A percentile compares a stretch with the other conserved stretches of the same genome.
Conservation (phyloP, 2,797 vertebrate genomes). For the Hoplostethus atlanticus region DNA sequence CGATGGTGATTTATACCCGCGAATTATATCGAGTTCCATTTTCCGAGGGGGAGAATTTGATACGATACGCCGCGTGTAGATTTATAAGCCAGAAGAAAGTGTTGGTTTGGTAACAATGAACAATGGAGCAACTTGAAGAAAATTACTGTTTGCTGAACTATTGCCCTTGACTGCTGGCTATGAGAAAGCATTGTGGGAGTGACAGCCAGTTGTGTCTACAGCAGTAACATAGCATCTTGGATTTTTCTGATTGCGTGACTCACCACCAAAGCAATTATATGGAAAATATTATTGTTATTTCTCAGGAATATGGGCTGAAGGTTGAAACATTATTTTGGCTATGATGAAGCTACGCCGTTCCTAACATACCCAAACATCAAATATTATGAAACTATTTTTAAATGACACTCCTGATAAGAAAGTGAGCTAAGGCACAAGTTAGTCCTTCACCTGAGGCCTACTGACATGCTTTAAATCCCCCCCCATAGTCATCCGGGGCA, state of each 20-base stretch:
- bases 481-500: too few relatives aligned
- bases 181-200: constrained; percentile 53
- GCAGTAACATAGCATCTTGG: constrained; percentile 37
- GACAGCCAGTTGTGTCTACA: constrained; percentile 53
- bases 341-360: neutral
- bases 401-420: neutral
- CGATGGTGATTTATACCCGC: constrained; percentile 68
- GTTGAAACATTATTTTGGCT: constrained; percentile 8
- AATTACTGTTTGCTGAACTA: constrained; percentile 66
- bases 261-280: constrained; percentile 35
- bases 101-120: constrained; percentile 64
- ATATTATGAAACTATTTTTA: neutral
- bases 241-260: constrained; percentile 35
- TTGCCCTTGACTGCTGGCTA: constrained; percentile 51
- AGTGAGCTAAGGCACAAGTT: too few relatives aligned
- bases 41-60: constrained; percentile 63
- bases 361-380: neutral
- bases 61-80: constrained; percentile 49
- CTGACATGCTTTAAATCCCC: constrained; percentile 4
- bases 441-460: neutral
- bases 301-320: constrained; percentile 4
- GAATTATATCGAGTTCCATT: constrained; percentile 60
- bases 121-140: constrained; percentile 68
- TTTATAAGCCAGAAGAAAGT: constrained; percentile 48
- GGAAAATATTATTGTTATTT: constrained; percentile 20